These are phyloP conservation scores for Ormyrus rosae DNA, from an alignment of 2,888 invertebrate species.

Conservation along the genomic window DNA sequence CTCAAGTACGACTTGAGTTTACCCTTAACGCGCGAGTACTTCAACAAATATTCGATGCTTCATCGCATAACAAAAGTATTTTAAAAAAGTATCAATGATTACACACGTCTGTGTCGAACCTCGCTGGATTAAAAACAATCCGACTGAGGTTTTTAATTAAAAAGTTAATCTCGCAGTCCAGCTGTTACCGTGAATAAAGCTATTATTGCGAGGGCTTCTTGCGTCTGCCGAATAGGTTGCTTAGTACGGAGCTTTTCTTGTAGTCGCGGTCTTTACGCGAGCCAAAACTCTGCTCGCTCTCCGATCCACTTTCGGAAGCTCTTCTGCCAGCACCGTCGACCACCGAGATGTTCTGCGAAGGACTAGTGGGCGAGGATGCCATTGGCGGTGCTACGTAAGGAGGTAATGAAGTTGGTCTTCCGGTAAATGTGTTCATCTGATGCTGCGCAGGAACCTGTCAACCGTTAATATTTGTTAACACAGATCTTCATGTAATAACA, in stretches of 20 bases:
- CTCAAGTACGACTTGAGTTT: slow-evolving; percentile 43
- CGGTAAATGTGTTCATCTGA: slow-evolving; percentile 68
- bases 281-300: slow-evolving; percentile 75
- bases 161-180: slow-evolving; percentile 50
- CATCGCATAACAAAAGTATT: slow-evolving; percentile 44
- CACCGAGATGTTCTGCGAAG: slow-evolving; percentile 61
- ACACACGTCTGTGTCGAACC: slow-evolving; percentile 22
- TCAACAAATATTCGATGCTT: slow-evolving; percentile 42
- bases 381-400: slow-evolving; percentile 76
- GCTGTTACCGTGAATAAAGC: slow-evolving; percentile 42
- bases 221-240: slow-evolving; percentile 72
- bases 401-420: slow-evolving; percentile 74
- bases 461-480: neutral
- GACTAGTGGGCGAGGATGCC: slow-evolving; percentile 66
- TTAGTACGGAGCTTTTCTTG: slow-evolving; percentile 72
- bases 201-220: slow-evolving; percentile 70
- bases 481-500: no score
- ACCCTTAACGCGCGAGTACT: slow-evolving; percentile 37
- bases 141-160: slow-evolving; percentile 17
- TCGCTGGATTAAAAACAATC: slow-evolving; percentile 28
- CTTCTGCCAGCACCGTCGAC: slow-evolving; percentile 71
- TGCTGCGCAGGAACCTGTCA: slow-evolving; percentile 63
- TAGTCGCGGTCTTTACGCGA: slow-evolving; percentile 73
- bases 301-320: slow-evolving; percentile 74
- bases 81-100: slow-evolving; percentile 36